Evolutionary conservation across 2,797 vertebrate species (phyloP).

Genomic region (Sarcoramphus papa): DNA sequence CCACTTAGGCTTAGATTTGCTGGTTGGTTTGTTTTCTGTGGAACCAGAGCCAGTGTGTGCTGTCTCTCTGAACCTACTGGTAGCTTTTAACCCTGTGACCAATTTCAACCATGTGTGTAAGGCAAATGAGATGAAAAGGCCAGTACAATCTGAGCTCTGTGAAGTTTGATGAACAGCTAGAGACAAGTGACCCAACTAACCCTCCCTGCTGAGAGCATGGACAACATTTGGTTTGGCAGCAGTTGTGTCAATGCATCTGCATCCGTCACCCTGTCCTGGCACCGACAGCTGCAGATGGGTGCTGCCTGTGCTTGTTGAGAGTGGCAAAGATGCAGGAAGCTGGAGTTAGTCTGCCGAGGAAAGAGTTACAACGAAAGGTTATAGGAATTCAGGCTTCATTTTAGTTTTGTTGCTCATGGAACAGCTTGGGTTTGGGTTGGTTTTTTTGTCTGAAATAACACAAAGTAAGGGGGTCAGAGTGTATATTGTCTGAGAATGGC

Average conservation of each 20-base stretch:
- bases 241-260: not conserved
- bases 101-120: not conserved
- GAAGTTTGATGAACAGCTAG: not conserved
- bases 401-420: not conserved
- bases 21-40: not conserved
- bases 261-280: not conserved
- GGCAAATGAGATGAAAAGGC: not conserved
- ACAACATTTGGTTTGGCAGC: not conserved
- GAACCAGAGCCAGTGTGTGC: not conserved
- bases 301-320: not conserved
- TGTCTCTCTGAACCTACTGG: not conserved
- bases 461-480: not conserved
- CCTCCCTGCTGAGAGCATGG: not conserved
- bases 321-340: not conserved
- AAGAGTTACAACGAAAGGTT: not conserved
- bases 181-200: not conserved
- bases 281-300: not conserved
- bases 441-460: not conserved
- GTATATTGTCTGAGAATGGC: not conserved
- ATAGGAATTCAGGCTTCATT: not conserved
- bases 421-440: not conserved
- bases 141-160: not conserved
- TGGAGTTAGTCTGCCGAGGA: not conserved
- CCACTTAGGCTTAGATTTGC: not conserved
- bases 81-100: not conserved